Evolutionary conservation across 2,888 invertebrate species (phyloP), one percentile per base, ranked within the genome.

Genomic region (Caenorhabditis sp.): DNA sequence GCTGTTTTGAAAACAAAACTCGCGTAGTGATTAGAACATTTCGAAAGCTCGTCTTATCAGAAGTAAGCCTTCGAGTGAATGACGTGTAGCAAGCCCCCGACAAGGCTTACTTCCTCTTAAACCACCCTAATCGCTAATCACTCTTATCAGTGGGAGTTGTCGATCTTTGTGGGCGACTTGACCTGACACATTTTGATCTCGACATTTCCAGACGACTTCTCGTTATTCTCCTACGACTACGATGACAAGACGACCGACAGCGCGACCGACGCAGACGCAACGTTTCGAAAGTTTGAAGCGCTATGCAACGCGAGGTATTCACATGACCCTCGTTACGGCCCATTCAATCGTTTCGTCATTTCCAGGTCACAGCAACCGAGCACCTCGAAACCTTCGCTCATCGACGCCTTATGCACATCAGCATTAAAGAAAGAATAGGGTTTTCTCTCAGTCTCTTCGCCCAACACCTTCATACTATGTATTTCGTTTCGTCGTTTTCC

Each of bases 391-490:
- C 67, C 76, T 67, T 67, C 76, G 51, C 61, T 76, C 60, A 60
- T 76, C 47, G 76, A 76, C 67, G 76, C 76, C 32, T 44, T 76
- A 40, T 76, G 76, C 76, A 61, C 76, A 76, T 61, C 76, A 76
- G 76, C 76, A 76, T 67, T 76, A 44, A 76, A 76, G 67, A 76
- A 76, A 67, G 53, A 76, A 76, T 76, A 76, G 76, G 76, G 76
- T 76, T 76, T 72, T 74, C 64, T 62, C 58, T 55, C 71, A 71
- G 71, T 71, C 60, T 51, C 32, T 18, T 64, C 51, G 24, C 56
- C 47, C 56, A n/a, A 50, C 22, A 32, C 22, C 24, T 37, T 55
- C 72, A 72, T 65, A 72, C 56, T 72, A 72, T 72, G 72, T 65
- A 72, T 72, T 72, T 64, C 56, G 72, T 72, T 72, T 22, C 5